Conservation (phyloP, 2,888 invertebrate species). For the Cephus nigrinus region DNA sequence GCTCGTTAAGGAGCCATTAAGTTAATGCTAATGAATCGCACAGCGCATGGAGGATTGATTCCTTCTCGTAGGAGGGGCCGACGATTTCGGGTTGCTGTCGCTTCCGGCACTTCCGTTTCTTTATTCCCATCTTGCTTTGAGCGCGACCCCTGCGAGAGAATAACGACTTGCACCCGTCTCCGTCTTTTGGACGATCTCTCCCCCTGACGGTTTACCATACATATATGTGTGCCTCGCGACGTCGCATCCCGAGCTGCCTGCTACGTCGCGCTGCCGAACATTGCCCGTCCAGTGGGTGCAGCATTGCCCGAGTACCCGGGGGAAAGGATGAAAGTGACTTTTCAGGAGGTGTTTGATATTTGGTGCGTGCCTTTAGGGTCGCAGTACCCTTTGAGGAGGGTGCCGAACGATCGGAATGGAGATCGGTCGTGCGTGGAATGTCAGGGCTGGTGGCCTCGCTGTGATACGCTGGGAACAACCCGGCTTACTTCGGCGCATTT, state of each 20-base stretch:
- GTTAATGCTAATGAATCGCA: slow-evolving; percentile 48
- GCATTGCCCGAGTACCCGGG: neutral
- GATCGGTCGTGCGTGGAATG: slow-evolving; percentile 44
- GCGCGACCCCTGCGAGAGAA: slow-evolving; percentile 6
- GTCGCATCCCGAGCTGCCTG: neutral
- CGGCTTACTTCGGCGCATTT: neutral
- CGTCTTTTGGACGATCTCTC: neutral
- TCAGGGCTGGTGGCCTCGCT: slow-evolving; percentile 41
- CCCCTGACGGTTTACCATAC: neutral
- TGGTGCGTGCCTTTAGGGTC: neutral
- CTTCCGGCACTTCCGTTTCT: neutral
- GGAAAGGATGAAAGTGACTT: neutral
- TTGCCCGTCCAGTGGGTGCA: neutral
- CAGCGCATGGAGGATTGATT: slow-evolving; percentile 37
- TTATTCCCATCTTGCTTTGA: neutral
- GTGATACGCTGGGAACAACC: slow-evolving; percentile 17
- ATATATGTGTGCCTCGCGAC: neutral
- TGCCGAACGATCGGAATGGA: slow-evolving; percentile 2
- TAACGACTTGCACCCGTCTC: slow-evolving; percentile 11
- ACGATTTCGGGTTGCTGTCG: neutral
- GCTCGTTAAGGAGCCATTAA: slow-evolving; percentile 49
- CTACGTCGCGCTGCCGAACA: neutral
- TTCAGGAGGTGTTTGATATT: neutral
- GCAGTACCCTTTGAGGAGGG: neutral
- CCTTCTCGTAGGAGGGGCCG: slow-evolving; percentile 7